phyloP scores from a whole-genome alignment of 2,888 invertebrate genomes.

The Scotopteryx bipunctaria region DNA sequence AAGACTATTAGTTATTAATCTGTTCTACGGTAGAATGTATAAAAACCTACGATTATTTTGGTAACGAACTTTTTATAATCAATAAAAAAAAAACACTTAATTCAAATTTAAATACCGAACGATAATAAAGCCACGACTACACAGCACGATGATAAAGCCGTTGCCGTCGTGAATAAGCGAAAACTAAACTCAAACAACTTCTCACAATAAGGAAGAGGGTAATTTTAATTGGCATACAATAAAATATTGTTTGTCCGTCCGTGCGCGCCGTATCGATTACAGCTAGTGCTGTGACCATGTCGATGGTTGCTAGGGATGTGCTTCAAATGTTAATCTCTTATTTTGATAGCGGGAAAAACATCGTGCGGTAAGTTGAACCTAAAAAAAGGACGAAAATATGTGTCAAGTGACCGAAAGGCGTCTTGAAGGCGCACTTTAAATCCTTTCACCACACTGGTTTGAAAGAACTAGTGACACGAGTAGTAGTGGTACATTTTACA shows the following conservation, averaged over 20 bases:
- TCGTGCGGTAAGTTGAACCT: too few species aligned
- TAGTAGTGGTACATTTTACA: too few species aligned
- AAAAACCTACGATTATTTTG: too few species aligned
- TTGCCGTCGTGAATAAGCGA: slow-evolving; percentile 17
- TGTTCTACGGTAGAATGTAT: too few species aligned
- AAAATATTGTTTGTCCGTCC: slow-evolving; percentile 68
- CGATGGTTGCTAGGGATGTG: slow-evolving; percentile 13
- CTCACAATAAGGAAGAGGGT: slow-evolving; percentile 57
- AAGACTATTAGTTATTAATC: too few species aligned
- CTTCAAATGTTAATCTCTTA: too few species aligned
- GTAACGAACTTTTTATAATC: background rate
- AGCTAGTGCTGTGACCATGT: slow-evolving; percentile 29
- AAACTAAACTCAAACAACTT: slow-evolving; percentile 29
- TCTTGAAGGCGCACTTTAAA: too few species aligned
- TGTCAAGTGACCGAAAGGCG: too few species aligned
- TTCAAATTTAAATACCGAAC: background rate
- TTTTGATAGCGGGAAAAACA: too few species aligned
- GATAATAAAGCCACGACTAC: slow-evolving; percentile 17
- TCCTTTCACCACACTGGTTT: too few species aligned
- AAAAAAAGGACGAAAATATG: too few species aligned
- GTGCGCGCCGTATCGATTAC: slow-evolving; percentile 61
- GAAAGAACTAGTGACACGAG: too few species aligned
- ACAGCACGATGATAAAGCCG: slow-evolving; percentile 16
- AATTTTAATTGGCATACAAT: slow-evolving; percentile 79
- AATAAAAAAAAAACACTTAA: background rate